Base-by-base conservation (phyloP, 2,888 invertebrate genomes). In the Phyllotreta cruciferae region DNA sequence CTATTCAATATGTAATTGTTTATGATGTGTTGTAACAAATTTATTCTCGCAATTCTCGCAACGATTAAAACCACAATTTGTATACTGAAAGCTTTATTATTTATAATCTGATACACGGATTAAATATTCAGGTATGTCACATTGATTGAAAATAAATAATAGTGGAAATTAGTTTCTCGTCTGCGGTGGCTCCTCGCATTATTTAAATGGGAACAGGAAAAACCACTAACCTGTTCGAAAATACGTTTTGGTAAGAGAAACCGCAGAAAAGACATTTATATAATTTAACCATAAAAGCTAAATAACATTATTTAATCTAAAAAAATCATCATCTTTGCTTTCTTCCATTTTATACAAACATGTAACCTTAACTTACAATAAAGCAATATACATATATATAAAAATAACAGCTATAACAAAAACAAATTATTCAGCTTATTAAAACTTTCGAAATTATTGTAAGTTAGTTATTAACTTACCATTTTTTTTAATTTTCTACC, bases 11-110 rank as follows among this genome's bases (percentile, higher is more conserved):
- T 24, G 1, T 4, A 24, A 24, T 24, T 24, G 24, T 3, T 24
- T 24, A 4, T 24, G 24, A 24, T 24, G 24, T 24, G 24, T 24
- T 24, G 4, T 24, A 24, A 24, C 4, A 24, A 24, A 24, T 24
- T 24, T 4, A 24, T 24, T 24, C 4, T 3, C 24, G 24, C 24
- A 24, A 24, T 24, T 24, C 4, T 24, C 24, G 4, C 4, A 24
- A 3, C 24, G 24, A 24, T 24, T 24, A 3, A 24, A 24, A 24
- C 24, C 2, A 24, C 24, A 24, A 4, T 3, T 24, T 60, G 36
- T 64, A 57, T 77, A 76, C 75, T 78, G 78, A 78, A 79, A 79
- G 79, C 79, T 79, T 79, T 79, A 77, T 77, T 74, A 67, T 72
- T 70, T 66, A 70, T 71, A 70, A 66, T 75, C 76, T 78, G 77